Conservation (phyloP, 2,113 vertebrate genomes). For the Gadus macrocephalus region DNA sequence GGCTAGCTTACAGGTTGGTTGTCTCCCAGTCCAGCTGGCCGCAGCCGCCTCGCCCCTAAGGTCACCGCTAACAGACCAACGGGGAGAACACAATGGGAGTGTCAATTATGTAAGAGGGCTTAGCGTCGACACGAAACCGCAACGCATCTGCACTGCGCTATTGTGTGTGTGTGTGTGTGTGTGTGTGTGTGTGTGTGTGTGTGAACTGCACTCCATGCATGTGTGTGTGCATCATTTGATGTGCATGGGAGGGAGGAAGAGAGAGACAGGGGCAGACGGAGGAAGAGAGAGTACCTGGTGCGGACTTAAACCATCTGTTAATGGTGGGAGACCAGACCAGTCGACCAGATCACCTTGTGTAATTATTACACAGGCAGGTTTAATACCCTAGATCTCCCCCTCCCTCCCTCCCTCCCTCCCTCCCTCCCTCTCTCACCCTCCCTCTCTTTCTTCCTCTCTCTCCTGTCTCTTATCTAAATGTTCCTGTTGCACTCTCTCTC, state of each 20-base stretch:
- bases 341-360: no score
- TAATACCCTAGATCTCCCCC: constrained; percentile 14
- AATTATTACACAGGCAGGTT: constrained; percentile 21
- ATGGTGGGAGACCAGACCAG: not conserved
- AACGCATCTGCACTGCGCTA: not conserved
- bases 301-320: not conserved
- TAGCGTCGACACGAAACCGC: constrained; percentile 4
- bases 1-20: no score
- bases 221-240: constrained; percentile 1
- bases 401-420: not conserved
- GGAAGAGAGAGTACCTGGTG: not conserved
- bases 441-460: constrained; percentile 9
- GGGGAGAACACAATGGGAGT: constrained; percentile 1
- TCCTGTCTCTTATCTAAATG: not conserved
- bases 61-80: constrained; percentile 8
- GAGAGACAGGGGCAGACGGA: not conserved
- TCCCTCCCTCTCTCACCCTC: not conserved
- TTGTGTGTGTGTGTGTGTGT: constrained; percentile 1
- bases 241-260: not conserved
- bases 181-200: constrained; percentile 1
- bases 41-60: not conserved
- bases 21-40: not conserved
- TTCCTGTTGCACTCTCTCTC: constrained; percentile 9
- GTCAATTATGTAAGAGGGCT: constrained; percentile 20
- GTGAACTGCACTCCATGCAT: not conserved